These are phyloP conservation scores for Limnephilus lunatus DNA, from an alignment of 2,888 invertebrate species.

Conservation along the genomic window DNA sequence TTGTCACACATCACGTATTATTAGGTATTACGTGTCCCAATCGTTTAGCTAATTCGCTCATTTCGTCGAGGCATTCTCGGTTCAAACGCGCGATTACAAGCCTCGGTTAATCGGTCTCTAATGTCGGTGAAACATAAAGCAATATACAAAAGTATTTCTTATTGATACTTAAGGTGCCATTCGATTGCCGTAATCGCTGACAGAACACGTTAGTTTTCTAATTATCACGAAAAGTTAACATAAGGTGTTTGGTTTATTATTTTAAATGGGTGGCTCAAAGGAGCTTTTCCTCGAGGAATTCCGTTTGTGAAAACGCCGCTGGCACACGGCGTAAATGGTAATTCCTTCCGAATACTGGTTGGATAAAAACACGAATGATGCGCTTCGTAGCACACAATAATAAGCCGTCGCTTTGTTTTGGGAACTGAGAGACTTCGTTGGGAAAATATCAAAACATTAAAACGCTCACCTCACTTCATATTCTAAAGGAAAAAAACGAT, in stretches of 20 bases:
- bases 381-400: conserved; percentile 17
- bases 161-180: neutral
- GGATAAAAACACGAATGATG: conserved; percentile 23
- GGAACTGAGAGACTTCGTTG: conserved; percentile 8
- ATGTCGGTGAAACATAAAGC: neutral
- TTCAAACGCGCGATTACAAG: neutral
- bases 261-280: neutral
- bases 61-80: neutral
- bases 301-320: neutral
- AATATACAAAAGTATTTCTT: neutral
- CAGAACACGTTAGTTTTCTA: neutral
- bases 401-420: neutral
- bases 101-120: neutral
- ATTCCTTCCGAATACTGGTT: conserved; percentile 19
- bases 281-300: neutral
- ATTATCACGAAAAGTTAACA: neutral
- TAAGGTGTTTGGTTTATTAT: neutral
- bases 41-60: neutral
- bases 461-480: neutral
- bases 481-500: neutral
- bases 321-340: neutral
- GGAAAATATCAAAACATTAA: neutral
- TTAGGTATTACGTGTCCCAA: neutral
- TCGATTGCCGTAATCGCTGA: neutral
- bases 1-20: too few relatives aligned